Conservation (phyloP, 2,888 invertebrate genomes). For the Agrotis clavis region DNA sequence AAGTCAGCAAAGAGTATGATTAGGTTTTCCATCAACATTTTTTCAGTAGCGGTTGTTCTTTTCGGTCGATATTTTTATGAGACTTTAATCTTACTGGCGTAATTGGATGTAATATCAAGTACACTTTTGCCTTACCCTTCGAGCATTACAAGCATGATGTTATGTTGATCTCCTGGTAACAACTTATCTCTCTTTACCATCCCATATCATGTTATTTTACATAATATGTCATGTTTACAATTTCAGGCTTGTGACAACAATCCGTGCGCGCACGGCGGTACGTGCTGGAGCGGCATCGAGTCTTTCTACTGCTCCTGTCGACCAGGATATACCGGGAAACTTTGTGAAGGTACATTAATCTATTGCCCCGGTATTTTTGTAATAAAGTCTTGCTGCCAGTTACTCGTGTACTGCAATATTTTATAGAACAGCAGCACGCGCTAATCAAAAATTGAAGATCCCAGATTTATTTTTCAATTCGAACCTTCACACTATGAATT, state of each 20-base stretch:
- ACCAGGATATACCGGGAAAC: slow-evolving; percentile 94
- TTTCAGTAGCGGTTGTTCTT: not conserved
- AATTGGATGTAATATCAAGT: too few relatives aligned
- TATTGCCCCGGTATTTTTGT: not conserved
- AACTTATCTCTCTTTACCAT: not conserved
- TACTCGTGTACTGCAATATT: not conserved
- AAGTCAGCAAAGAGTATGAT: not conserved
- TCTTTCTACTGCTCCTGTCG: slow-evolving; percentile 95
- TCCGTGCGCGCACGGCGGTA: slow-evolving; percentile 94
- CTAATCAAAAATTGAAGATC: too few relatives aligned
- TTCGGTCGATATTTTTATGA: too few relatives aligned
- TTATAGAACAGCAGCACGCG: not conserved
- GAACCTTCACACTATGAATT: too few relatives aligned
- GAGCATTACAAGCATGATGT: not conserved
- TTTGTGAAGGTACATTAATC: slow-evolving; percentile 93
- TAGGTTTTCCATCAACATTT: not conserved
- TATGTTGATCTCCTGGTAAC: not conserved
- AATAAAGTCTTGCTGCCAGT: too few relatives aligned
- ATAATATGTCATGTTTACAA: slow-evolving; percentile 35
- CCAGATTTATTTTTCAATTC: too few relatives aligned
- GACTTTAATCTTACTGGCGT: too few relatives aligned
- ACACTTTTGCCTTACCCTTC: not conserved
- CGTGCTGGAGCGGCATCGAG: slow-evolving; percentile 94
- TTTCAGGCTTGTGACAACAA: slow-evolving; percentile 93
- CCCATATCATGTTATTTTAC: too few relatives aligned